Evolutionary conservation across 2,888 invertebrate genomes (phyloP).

Genomic region (Drosophila neonasuta): DNA sequence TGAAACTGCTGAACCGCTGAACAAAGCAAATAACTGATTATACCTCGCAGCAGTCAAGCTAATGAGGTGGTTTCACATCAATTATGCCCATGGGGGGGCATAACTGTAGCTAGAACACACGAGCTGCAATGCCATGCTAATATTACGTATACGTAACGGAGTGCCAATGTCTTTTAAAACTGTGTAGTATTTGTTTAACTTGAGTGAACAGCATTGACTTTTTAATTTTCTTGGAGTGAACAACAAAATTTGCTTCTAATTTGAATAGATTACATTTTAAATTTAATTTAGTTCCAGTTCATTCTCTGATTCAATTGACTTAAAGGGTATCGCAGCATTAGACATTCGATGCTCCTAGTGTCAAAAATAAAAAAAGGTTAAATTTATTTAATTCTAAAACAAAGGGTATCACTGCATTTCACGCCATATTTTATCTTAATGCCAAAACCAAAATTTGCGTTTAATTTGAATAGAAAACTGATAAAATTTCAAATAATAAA

Average conservation of each 20-base stretch:
- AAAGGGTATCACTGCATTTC: neutral
- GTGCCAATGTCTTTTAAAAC: neutral
- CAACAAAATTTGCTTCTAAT: too few species aligned
- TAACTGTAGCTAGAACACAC: conserved; percentile 6
- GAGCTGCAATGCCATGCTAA: neutral
- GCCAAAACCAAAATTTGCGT: neutral
- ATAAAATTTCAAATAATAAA: neutral
- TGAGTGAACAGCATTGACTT: too few species aligned
- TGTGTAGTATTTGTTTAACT: neutral
- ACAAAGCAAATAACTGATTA: conserved; percentile 33
- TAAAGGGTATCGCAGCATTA: neutral
- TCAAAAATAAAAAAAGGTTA: too few species aligned
- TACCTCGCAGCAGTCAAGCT: conserved; percentile 12
- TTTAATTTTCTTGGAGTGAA: too few species aligned
- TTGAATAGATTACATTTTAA: too few species aligned
- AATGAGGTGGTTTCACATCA: conserved; percentile 28
- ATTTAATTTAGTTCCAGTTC: too few species aligned
- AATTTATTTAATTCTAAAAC: too few species aligned
- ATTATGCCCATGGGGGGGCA: neutral
- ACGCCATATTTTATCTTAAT: neutral
- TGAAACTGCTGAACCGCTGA: conserved; percentile 8
- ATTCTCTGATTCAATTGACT: neutral
- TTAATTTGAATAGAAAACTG: conserved; percentile 1
- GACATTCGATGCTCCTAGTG: too few species aligned
- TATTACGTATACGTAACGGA: neutral